Base-by-base conservation (phyloP, 2,888 invertebrate species). In the Lasiommata megera region DNA sequence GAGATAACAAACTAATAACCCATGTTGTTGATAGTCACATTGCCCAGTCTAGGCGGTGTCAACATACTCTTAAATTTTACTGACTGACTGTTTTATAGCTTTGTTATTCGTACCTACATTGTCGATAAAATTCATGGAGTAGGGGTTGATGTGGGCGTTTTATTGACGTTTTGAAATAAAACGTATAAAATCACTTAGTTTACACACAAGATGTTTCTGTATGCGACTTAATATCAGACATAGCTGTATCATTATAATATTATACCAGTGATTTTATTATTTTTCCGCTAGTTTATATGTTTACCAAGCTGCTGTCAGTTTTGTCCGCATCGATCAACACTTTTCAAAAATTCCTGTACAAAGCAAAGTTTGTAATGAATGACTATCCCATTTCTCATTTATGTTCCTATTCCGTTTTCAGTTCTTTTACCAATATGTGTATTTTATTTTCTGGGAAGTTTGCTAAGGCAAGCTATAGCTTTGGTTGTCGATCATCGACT, bases 101-200 rank as follows among this genome's bases (percentile, higher is more conserved):
- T 44, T 53, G 40, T 55, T 55, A 48, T 29, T 41, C 37, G 29
- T 54, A 28, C 12, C 17, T 48, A 34, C 23, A 47, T 38, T 46
- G 54, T 28, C 37, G 28, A 17, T 54, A 46, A 54, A 54, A 54
- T 54, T 52, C 29, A 23, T 54, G 16, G 54, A 48, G 18, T 41
- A 34, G 43, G 17, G 53, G 12, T 17, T 18, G 12, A 43, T 36
- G 75, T 77, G 72, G 77, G 77, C 70, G 76, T 79, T 80, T 78
- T 76, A 78, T 73, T 68, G 67, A 61, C 65, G 61, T 58, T 63
- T 58, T 63, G 66, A 68, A 70, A 71, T 73, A 68, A 74, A 76
- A 72, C 61, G 64, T 68, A 65, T 61, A 60, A 66, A 70, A 68
- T 41, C 34, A 53, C 36, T 53, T 44, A 44, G 46, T 34, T 8